A percentile compares a stretch with the other conserved stretches of the same genome.
These are phyloP conservation scores for Uromys caudimaculatus DNA, from an alignment of 2,797 vertebrate species.

Conservation along the genomic window DNA sequence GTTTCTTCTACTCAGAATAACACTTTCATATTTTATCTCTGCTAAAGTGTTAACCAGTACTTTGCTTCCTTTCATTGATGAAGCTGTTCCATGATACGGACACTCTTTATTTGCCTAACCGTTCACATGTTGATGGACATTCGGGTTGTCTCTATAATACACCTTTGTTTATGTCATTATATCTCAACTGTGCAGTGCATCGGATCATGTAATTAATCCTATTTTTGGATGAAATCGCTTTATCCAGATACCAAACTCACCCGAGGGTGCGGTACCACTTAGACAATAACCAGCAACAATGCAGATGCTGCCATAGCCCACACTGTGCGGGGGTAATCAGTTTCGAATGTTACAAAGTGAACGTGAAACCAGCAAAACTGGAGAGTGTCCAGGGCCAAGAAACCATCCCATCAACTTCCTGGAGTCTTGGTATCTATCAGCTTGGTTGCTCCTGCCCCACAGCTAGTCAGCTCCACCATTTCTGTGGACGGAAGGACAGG, in stretches of 20 bases:
- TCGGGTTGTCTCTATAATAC: background rate
- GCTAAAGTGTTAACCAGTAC: background rate
- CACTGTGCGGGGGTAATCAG: background rate
- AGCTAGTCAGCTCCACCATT: background rate
- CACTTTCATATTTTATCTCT: constrained; percentile 2
- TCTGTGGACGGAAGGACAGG: background rate
- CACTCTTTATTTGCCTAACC: background rate
- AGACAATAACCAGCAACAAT: background rate
- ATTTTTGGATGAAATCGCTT: constrained; percentile 44
- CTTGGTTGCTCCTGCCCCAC: background rate
- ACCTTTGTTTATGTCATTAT: background rate
- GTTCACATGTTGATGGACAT: background rate
- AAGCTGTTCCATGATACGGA: background rate
- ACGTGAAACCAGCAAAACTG: background rate
- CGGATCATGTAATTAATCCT: constrained; percentile 12
- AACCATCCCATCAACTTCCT: background rate
- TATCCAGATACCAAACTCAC: background rate
- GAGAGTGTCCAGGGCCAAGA: background rate
- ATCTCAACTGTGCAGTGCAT: background rate
- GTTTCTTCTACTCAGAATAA: background rate
- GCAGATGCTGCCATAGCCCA: background rate
- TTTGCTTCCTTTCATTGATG: background rate
- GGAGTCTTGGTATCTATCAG: background rate
- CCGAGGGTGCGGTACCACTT: background rate
- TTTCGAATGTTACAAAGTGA: constrained; percentile 24